These are phyloP conservation scores for Ichneumon xanthorius DNA, from an alignment of 2,888 invertebrate genomes.

Conservation along the genomic window DNA sequence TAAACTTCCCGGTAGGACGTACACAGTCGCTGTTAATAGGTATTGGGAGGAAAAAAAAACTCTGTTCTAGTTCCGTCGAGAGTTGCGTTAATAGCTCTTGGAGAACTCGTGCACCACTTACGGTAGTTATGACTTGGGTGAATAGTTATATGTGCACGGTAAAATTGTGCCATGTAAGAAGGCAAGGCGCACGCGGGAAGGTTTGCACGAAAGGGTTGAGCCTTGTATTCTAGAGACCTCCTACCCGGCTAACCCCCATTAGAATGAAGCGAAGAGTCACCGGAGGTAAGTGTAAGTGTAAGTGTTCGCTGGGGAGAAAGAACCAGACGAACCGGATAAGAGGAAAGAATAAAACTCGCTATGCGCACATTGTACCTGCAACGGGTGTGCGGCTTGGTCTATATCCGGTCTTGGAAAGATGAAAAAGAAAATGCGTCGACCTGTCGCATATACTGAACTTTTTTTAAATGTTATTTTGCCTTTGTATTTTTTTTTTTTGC, in stretches of 20 bases:
- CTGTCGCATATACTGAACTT: neutral
- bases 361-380: neutral
- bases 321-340: slow-evolving; percentile 16
- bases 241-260: slow-evolving; percentile 46
- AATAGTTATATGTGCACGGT: neutral
- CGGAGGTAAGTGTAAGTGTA: slow-evolving; percentile 27
- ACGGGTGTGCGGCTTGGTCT: neutral
- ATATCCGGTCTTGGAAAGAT: neutral
- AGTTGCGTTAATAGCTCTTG: slow-evolving; percentile 40
- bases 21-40: slow-evolving; percentile 3
- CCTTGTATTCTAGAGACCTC: slow-evolving; percentile 40
- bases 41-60: slow-evolving; percentile 40
- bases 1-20: slow-evolving; percentile 18
- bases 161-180: slow-evolving; percentile 18
- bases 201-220: slow-evolving; percentile 28
- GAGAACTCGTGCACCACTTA: slow-evolving; percentile 30
- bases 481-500: neutral
- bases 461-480: neutral
- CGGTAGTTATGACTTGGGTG: slow-evolving; percentile 22
- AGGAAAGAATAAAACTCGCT: slow-evolving; percentile 25
- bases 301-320: slow-evolving; percentile 30
- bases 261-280: slow-evolving; percentile 29
- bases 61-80: slow-evolving; percentile 41
- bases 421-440: neutral
- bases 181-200: slow-evolving; percentile 8